Conservation (phyloP, 2,888 invertebrate species). For the Cryptus armator region DNA sequence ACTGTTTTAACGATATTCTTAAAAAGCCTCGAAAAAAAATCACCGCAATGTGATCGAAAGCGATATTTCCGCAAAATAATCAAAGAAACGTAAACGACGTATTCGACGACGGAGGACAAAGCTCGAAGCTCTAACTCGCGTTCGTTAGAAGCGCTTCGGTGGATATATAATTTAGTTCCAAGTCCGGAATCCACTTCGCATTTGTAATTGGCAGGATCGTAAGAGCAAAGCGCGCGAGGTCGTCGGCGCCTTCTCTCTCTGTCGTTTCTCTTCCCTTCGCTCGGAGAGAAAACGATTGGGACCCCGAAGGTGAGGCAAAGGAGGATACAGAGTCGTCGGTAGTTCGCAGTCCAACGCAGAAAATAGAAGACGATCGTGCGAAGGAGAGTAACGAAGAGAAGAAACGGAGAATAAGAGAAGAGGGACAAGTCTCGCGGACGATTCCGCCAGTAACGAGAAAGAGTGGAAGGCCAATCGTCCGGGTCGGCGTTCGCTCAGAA, state of each 20-base stretch:
- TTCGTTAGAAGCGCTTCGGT: constrained; percentile 61
- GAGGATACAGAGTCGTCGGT: constrained; percentile 12
- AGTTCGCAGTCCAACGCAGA: constrained; percentile 52
- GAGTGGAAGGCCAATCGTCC: constrained; percentile 78
- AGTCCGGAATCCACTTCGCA: constrained; percentile 60
- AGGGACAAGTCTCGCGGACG: constrained; percentile 71
- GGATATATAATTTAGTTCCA: constrained; percentile 62
- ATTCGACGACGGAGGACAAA: constrained; percentile 37
- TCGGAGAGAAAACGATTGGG: constrained; percentile 8
- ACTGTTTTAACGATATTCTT: neutral
- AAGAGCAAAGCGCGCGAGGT: constrained; percentile 33
- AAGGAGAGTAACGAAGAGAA: constrained; percentile 13
- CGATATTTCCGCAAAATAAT: neutral
- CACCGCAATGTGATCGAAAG: neutral
- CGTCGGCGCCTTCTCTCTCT: constrained; percentile 45
- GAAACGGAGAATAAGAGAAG: constrained; percentile 9
- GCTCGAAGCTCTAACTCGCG: constrained; percentile 34
- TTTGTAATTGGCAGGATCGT: constrained; percentile 62
- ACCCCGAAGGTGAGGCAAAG: constrained; percentile 1
- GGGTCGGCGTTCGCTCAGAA: constrained; percentile 65
- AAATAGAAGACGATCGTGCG: constrained; percentile 54
- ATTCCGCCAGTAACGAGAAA: constrained; percentile 79
- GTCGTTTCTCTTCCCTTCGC: constrained; percentile 14
- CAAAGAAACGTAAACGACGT: neutral
- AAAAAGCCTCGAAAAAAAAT: neutral